These are phyloP conservation scores for Atlantisia rogersi DNA, from an alignment of 2,113 vertebrate species.

Conservation along the genomic window DNA sequence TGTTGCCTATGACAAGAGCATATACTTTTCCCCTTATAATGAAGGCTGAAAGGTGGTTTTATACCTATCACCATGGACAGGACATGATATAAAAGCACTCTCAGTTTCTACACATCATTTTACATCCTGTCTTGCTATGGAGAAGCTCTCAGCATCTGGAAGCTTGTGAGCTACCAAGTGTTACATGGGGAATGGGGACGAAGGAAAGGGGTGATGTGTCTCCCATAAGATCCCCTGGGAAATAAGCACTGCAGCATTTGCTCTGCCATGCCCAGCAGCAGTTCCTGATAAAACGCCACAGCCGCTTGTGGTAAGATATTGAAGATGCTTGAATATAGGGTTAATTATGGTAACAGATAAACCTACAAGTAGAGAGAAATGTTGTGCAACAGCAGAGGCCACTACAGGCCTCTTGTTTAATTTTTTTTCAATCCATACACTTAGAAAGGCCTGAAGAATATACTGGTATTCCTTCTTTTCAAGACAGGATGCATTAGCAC, in stretches of 20 bases:
- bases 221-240: background rate
- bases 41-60: background rate
- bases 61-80: background rate
- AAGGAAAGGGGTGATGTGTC: background rate
- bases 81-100: background rate
- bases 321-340: background rate
- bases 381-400: background rate
- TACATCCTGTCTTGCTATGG: background rate
- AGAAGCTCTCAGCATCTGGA: background rate
- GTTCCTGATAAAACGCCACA: background rate
- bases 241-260: background rate
- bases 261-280: background rate
- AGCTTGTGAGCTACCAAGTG: background rate
- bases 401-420: background rate
- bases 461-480: background rate
- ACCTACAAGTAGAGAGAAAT: background rate
- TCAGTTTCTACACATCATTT: background rate
- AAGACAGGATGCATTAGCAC: background rate
- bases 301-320: background rate
- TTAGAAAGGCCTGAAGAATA: background rate
- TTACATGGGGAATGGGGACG: background rate
- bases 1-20: background rate
- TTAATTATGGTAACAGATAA: background rate
- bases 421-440: background rate
- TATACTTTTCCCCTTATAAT: background rate